Evolutionary conservation across 2,888 invertebrate genomes (phyloP).

Genomic region (Phalangium opilio): DNA sequence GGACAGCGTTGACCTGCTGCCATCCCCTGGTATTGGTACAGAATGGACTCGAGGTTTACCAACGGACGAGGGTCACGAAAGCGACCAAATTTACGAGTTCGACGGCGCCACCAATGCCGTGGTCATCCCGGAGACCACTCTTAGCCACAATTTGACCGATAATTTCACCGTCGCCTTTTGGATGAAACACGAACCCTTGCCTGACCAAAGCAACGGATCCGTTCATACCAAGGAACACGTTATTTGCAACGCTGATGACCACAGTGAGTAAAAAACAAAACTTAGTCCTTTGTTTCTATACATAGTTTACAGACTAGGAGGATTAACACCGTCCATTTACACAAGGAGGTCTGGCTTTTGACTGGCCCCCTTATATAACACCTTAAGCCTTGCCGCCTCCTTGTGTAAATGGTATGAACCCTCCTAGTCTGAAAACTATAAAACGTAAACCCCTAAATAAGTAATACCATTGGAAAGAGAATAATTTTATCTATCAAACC

Average conservation of each 20-base stretch:
- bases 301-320: no score
- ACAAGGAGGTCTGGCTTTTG: no score
- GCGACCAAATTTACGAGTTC: slow-evolving; percentile 73
- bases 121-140: slow-evolving; percentile 53
- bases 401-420: no score
- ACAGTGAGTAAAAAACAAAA: slow-evolving; percentile 51
- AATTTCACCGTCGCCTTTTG: slow-evolving; percentile 85
- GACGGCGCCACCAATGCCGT: slow-evolving; percentile 80
- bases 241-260: slow-evolving; percentile 91
- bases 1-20: slow-evolving; percentile 70
- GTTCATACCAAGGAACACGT: slow-evolving; percentile 92
- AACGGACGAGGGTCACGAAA: slow-evolving; percentile 34
- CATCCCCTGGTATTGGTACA: slow-evolving; percentile 53
- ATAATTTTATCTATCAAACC: no score
- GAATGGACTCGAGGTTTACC: slow-evolving; percentile 69
- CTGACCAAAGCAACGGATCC: slow-evolving; percentile 43
- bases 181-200: slow-evolving; percentile 76
- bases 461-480: no score
- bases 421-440: no score
- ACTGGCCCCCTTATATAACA: no score
- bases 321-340: no score
- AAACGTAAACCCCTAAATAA: no score
- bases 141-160: slow-evolving; percentile 59
- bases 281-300: no score
- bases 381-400: no score